phyloP scores from a whole-genome alignment of 2,888 invertebrate species.

The Dicyrtoma fusca region DNA sequence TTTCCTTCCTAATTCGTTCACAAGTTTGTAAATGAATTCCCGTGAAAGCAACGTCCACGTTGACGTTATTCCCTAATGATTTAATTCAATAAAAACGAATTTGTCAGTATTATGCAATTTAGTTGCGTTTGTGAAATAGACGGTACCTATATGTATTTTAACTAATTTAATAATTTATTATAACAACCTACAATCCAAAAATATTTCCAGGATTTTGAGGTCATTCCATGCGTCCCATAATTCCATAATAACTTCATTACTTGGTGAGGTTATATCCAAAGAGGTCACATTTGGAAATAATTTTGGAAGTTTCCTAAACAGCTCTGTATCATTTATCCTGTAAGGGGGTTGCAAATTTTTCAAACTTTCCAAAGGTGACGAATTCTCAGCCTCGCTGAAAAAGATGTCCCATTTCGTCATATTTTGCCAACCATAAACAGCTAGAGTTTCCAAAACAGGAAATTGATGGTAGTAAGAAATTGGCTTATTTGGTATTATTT shows the following conservation, averaged over 20 bases:
- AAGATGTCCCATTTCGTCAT: slow-evolving; percentile 46
- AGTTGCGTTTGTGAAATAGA: too few species aligned
- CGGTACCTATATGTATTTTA: not conserved
- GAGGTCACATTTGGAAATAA: slow-evolving; percentile 12
- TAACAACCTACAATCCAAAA: slow-evolving; percentile 17
- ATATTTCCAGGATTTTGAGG: slow-evolving; percentile 23
- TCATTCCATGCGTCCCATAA: slow-evolving; percentile 19
- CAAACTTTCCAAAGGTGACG: not conserved
- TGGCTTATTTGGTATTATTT: slow-evolving; percentile 42
- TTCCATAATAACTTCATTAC: slow-evolving; percentile 1
- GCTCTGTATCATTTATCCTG: slow-evolving; percentile 20
- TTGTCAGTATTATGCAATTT: too few species aligned
- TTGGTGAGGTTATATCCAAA: slow-evolving; percentile 24
- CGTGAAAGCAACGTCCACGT: slow-evolving; percentile 14
- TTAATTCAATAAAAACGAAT: too few species aligned
- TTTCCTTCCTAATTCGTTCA: not conserved
- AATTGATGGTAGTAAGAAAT: slow-evolving; percentile 42
- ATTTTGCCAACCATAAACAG: slow-evolving; percentile 46
- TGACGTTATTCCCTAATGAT: slow-evolving; percentile 21
- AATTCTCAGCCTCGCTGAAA: slow-evolving; percentile 43
- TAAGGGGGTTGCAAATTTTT: slow-evolving; percentile 20
- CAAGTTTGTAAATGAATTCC: not conserved
- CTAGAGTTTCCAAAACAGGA: slow-evolving; percentile 40
- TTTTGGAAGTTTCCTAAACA: not conserved
- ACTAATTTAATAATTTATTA: not conserved